Evolutionary conservation across 2,113 vertebrate genomes (phyloP), one percentile per base, ranked within the genome.

Genomic region (Phyllostomus discolor): DNA sequence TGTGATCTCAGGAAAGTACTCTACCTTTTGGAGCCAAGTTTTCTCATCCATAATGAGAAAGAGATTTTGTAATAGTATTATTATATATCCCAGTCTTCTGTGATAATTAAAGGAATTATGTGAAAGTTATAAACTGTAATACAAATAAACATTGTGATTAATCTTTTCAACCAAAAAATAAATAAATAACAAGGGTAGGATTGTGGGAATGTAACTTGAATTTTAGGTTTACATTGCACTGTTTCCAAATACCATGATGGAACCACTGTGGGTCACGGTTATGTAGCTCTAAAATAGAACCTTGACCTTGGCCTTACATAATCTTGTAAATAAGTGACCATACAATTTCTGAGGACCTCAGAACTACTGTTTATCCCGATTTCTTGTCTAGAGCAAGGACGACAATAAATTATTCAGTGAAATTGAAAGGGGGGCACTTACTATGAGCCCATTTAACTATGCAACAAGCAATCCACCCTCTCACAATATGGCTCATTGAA

Each of bases 1-100:
- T 17, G 31, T 33, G 41, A 67, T 19, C 70, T 86, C 38, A 86
- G 28, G 19, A 75, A 62, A 80, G 5, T 24, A 31, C 83, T 11
- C 43, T 62, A n/a, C 1, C 9, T 79, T 78, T 76, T 31, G 19
- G 66, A 75, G 15, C 0, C 33, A 15, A 38, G 57, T 83, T 95
- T 95, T 95, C 54, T 79, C 10, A 91, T 73, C 33, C 89, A 83
- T 33, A 87, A 66, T 62, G 70, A 93, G 72, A 66, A 80, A 81
- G 2, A 93, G 59, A 57, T 69, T 62, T 81, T 78, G 73, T 12
- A 83, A 83, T 24, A 59, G 33, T 69, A 96, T 48, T 50, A 48
- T 33, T 90, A 57, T 35, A 76, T 78, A 52, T 48, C 17, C 11
- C 38, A 35, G 5, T 75, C 57, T 90, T 91, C 67, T 72, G 57